Conservation (phyloP, 2,797 vertebrate species). For the Adelosebastes latens region DNA sequence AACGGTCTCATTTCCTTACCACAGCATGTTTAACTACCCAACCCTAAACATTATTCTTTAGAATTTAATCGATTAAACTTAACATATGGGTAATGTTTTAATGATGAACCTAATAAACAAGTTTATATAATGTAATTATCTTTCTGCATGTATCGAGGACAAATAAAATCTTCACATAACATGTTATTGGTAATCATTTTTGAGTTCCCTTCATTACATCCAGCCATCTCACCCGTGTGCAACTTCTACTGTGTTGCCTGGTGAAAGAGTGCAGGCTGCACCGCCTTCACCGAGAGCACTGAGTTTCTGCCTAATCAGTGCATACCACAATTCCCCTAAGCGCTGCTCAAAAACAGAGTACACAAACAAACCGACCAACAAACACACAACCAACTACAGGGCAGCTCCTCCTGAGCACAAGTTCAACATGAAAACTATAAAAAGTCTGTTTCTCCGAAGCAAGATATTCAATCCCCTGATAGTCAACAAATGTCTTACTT, state of each 20-base stretch:
- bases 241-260: background rate
- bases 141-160: too few species aligned
- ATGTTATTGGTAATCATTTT: background rate
- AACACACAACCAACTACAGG: background rate
- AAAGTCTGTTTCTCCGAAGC: background rate
- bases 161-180: background rate
- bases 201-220: background rate
- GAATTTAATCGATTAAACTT: background rate
- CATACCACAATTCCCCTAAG: background rate
- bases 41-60: background rate
- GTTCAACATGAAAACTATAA: background rate
- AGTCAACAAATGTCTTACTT: background rate
- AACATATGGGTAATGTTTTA: background rate
- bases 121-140: background rate
- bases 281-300: background rate
- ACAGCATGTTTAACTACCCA: background rate
- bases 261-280: background rate
- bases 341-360: background rate
- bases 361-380: background rate
- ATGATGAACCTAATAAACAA: background rate
- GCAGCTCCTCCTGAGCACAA: background rate
- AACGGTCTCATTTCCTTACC: background rate
- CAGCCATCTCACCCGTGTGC: background rate
- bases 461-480: background rate
- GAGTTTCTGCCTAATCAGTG: background rate